Conservation (phyloP, 2,113 vertebrate genomes). For the Oriolus oriolus region DNA sequence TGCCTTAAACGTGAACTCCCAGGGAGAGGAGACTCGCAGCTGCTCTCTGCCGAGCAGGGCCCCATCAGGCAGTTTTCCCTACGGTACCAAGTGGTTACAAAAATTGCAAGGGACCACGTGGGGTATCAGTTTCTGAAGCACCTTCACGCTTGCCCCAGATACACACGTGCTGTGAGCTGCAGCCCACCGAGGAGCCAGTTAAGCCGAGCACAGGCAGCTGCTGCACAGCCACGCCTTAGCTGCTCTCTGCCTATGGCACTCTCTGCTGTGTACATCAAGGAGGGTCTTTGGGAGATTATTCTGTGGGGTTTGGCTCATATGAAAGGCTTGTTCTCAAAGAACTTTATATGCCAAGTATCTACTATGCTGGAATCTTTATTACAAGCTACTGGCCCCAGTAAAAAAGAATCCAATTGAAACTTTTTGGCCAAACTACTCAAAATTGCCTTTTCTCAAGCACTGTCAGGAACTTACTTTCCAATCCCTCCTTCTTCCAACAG, state of each 20-base stretch:
- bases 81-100: background rate
- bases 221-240: background rate
- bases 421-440: background rate
- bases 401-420: background rate
- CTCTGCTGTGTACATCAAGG: background rate
- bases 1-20: background rate
- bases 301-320: background rate
- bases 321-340: background rate
- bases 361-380: background rate
- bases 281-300: background rate
- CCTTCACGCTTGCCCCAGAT: background rate
- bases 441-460: background rate
- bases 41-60: accelerated
- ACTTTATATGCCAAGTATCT: background rate
- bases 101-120: background rate
- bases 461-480: conserved; percentile 80
- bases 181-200: background rate
- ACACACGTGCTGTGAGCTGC: background rate
- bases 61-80: background rate
- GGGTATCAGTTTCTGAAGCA: background rate
- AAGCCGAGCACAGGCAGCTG: background rate
- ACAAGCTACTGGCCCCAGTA: background rate
- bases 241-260: too few species aligned
- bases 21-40: background rate
- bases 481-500: conserved; percentile 79